Conservation (phyloP, 2,888 invertebrate species). For the Papilio protenor region DNA sequence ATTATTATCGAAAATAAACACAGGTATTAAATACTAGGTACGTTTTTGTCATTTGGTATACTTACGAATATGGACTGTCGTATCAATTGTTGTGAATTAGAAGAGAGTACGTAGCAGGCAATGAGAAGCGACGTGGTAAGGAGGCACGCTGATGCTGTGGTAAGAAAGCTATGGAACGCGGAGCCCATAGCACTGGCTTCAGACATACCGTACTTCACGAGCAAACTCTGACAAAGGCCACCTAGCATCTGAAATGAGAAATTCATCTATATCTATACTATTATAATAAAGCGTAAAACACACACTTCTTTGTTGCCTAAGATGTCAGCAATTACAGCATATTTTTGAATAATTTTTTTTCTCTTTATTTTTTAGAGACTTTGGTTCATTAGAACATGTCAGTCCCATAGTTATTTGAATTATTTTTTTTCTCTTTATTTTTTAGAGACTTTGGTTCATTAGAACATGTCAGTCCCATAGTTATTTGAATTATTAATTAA, state of each 20-base stretch:
- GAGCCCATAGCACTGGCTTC: slow-evolving; percentile 90
- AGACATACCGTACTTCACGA: slow-evolving; percentile 90
- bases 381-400: too few species aligned
- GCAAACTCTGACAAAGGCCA: slow-evolving; percentile 91
- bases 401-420: too few species aligned
- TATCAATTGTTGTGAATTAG: slow-evolving; percentile 89
- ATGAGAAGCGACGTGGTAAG: slow-evolving; percentile 90
- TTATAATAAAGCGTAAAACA: too few species aligned
- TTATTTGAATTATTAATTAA: neutral
- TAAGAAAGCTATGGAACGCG: slow-evolving; percentile 91
- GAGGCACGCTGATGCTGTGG: slow-evolving; percentile 91
- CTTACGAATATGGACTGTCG: slow-evolving; percentile 92
- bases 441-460: too few species aligned
- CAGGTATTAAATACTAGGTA: neutral
- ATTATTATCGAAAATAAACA: neutral
- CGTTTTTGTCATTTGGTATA: neutral
- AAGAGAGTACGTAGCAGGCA: slow-evolving; percentile 91
- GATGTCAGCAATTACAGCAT: too few species aligned
- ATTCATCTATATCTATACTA: too few species aligned
- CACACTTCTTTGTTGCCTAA: too few species aligned
- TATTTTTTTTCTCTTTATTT: too few species aligned
- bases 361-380: too few species aligned
- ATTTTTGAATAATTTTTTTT: too few species aligned
- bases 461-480: too few species aligned
- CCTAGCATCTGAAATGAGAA: slow-evolving; percentile 86